These are phyloP conservation scores for Mormyrus lacerda DNA, from an alignment of 2,113 vertebrate genomes.

Conservation along the genomic window DNA sequence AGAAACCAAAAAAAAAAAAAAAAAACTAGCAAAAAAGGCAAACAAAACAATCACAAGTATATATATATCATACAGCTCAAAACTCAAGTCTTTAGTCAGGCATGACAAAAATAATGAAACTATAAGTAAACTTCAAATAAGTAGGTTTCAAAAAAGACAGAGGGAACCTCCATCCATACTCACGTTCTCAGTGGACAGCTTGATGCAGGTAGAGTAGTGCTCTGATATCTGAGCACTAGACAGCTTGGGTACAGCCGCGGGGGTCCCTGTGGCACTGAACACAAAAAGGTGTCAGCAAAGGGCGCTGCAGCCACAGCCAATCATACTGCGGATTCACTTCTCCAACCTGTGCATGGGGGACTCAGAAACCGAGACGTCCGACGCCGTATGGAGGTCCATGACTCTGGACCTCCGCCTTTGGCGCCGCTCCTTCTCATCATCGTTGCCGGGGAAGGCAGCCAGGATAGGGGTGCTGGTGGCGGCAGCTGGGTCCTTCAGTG, in stretches of 20 bases:
- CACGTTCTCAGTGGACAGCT: conserved; percentile 87
- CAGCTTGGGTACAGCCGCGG: conserved; percentile 65
- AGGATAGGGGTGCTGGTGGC: conserved; percentile 62
- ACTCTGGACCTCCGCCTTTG: conserved; percentile 75
- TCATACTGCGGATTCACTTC: neutral
- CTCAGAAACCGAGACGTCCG: conserved; percentile 55
- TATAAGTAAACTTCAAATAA: neutral
- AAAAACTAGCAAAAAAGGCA: neutral
- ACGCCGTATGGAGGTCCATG: conserved; percentile 63
- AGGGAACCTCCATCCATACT: conserved; percentile 42
- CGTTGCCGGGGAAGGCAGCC: conserved; percentile 71
- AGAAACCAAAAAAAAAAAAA: neutral
- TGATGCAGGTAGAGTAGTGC: conserved; percentile 93
- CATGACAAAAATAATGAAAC: neutral
- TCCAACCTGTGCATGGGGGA: conserved; percentile 52
- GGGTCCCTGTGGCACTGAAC: conserved; percentile 56
- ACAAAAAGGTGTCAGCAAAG: conserved; percentile 19
- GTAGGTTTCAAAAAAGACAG: neutral
- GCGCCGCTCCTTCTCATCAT: conserved; percentile 78
- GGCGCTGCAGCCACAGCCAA: neutral
- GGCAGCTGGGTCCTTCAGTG: conserved; percentile 48
- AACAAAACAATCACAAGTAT: neutral
- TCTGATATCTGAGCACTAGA: conserved; percentile 83
- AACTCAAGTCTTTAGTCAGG: neutral
- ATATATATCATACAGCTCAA: neutral